phyloP scores from a whole-genome alignment of 2,113 vertebrate species.

The Geothlypis trichas region DNA sequence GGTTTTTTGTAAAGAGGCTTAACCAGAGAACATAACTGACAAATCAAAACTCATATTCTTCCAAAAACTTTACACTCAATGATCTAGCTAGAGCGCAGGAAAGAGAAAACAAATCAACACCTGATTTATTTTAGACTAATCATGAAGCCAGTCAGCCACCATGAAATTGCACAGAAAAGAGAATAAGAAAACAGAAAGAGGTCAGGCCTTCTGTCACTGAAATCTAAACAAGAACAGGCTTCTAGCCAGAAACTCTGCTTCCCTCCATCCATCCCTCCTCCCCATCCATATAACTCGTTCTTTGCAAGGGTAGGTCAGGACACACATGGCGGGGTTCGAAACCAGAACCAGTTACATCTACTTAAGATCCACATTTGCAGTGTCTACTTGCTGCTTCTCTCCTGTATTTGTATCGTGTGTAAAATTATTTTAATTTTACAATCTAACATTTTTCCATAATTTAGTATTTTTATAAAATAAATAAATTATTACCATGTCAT shows the following conservation, averaged over 20 bases:
- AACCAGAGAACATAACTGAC: not conserved
- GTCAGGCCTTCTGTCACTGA: constrained; percentile 37
- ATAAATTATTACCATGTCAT: not conserved
- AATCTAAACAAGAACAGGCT: constrained; percentile 20
- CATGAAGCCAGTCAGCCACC: constrained; percentile 26
- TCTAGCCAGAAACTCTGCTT: not conserved
- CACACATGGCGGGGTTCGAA: not conserved
- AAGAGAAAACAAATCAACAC: not conserved
- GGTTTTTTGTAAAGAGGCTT: not conserved
- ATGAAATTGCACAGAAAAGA: constrained; percentile 51
- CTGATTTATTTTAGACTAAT: constrained; percentile 35
- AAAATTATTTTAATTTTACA: not conserved
- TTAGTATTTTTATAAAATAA: not conserved
- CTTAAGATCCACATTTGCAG: not conserved
- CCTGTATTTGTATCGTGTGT: not conserved
- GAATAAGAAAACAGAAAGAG: constrained; percentile 38
- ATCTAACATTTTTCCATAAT: not conserved
- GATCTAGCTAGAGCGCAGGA: not conserved
- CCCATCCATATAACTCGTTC: not conserved
- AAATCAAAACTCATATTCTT: not conserved
- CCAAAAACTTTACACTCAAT: not conserved
- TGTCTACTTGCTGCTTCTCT: not conserved
- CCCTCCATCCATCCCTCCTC: not conserved
- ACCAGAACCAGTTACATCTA: not conserved
- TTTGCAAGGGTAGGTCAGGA: not conserved